These are phyloP conservation scores for Acanthurus leucopareius DNA, from an alignment of 2,797 vertebrate species.

Conservation along the genomic window DNA sequence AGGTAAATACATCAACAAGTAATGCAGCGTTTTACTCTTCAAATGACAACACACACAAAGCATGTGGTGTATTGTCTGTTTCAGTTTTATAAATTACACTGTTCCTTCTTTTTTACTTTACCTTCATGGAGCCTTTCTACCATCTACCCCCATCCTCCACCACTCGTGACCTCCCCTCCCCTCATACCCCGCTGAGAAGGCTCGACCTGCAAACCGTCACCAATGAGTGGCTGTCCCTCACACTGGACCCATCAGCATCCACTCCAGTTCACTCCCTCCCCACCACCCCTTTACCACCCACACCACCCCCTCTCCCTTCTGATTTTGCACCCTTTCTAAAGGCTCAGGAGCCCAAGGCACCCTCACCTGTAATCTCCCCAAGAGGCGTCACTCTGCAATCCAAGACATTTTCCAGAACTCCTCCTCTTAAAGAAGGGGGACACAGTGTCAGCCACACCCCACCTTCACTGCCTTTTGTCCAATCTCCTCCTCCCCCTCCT, in stretches of 20 bases:
- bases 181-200: slow-evolving; percentile 75
- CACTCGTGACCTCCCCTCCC: slow-evolving; percentile 80
- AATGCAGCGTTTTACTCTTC: no score
- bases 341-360: slow-evolving; percentile 70
- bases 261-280: slow-evolving; percentile 51
- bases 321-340: slow-evolving; percentile 81
- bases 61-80: slow-evolving; percentile 21
- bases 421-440: slow-evolving; percentile 71
- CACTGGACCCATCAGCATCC: slow-evolving; percentile 72
- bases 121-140: slow-evolving; percentile 78
- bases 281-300: slow-evolving; percentile 71
- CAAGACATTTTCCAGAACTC: slow-evolving; percentile 50
- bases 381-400: slow-evolving; percentile 46
- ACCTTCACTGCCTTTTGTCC: slow-evolving; percentile 29
- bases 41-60: slow-evolving; percentile 3
- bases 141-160: slow-evolving; percentile 74
- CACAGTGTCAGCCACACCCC: slow-evolving; percentile 26
- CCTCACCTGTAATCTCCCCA: slow-evolving; percentile 59
- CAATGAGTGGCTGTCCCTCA: slow-evolving; percentile 87
- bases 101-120: slow-evolving; percentile 71
- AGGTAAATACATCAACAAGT: slow-evolving; percentile 12
- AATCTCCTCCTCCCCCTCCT: slow-evolving; percentile 27
- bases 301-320: slow-evolving; percentile 83
- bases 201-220: slow-evolving; percentile 79
- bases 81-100: slow-evolving; percentile 62